A percentile compares a stretch with the other conserved stretches of the same genome.
Evolutionary conservation across 2,888 invertebrate genomes (phyloP).

Genomic region (Sinopyrophorus schimmeli): DNA sequence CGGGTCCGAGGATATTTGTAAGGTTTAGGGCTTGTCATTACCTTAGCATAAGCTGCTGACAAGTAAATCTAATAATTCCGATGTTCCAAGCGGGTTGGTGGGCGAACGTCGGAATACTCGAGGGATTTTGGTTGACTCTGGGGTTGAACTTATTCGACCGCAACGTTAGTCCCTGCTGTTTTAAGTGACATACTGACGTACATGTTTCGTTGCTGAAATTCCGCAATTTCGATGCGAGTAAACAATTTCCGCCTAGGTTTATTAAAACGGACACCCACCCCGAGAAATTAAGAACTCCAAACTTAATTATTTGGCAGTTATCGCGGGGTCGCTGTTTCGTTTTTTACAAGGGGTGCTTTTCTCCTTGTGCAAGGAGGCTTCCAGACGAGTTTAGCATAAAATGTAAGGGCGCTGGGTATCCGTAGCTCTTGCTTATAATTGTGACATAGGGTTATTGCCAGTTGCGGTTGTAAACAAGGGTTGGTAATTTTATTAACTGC

Average conservation of each 20-base stretch:
- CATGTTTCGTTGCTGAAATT: conserved; percentile 1
- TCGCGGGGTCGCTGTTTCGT: too few relatives aligned
- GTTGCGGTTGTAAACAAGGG: conserved; percentile 19
- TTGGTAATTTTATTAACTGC: conserved; percentile 21
- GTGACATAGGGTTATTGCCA: conserved; percentile 22
- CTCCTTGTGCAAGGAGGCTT: too few relatives aligned
- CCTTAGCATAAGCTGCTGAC: too few relatives aligned
- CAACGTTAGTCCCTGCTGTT: conserved; percentile 28
- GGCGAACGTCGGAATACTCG: conserved; percentile 18
- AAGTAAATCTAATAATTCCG: conserved; percentile 38
- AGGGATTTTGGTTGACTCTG: conserved; percentile 12
- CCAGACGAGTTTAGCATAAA: conserved; percentile 11
- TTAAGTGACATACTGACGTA: conserved; percentile 16
- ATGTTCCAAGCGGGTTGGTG: conserved; percentile 30
- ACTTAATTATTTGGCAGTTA: too few relatives aligned
- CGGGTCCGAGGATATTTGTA: too few relatives aligned
- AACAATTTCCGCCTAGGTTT: too few relatives aligned
- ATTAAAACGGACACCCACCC: too few relatives aligned
- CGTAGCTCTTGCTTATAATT: conserved; percentile 15
- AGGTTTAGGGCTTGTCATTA: too few relatives aligned
- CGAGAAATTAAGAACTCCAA: too few relatives aligned
- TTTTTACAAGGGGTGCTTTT: too few relatives aligned
- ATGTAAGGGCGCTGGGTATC: conserved; percentile 10
- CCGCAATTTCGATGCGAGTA: too few relatives aligned
- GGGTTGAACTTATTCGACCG: conserved; percentile 26